Base-by-base conservation (phyloP, 2,888 invertebrate species). In the Apotomis capreana region DNA sequence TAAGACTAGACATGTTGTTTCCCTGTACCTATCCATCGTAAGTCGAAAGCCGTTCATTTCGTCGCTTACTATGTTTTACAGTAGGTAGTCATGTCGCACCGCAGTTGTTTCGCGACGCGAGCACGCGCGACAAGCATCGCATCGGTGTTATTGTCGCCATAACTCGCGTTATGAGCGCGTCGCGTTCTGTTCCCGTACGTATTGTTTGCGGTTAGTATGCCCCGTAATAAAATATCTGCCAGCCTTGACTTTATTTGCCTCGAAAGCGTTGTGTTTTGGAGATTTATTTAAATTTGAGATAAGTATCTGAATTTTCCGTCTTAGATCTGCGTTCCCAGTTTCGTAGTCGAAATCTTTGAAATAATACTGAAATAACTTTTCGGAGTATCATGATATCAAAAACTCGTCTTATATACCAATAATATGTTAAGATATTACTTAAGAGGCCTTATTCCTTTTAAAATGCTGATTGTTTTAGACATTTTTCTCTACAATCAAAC, bases 151-250 rank as follows among this genome's bases (percentile, higher is more conserved):
- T 74, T 76, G 70, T 69, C 13, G 65, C 67, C 68, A 73, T 76
- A 73, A 76, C 74, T 76, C 54, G 73, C 60, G 69, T 74, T 73
- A 76, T 75, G 76, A 63, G 73, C 72, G 71, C 69, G 69, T 75
- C 74, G 63, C 72, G 71, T 75, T 76, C 61, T 68, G 68, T 59
- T 63, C 70, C 68, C 68, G 44, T 64, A 62, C 70, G 74, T 72
- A 77, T 76, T 78, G 74, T 78, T 78, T 76, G 76, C 76, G 70
- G 69, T 74, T 74, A 68, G 65, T 67, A 71, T 70, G 73, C 67
- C 67, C 69, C 49, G 65, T 70, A 75, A 73, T 70, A 73, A 75
- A 73, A 75, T 73, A 62, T 65, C 65, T 40, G 54, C 64, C 51
- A 74, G 62, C 75, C 71, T 74, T 71, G 74, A 71, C 71, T 70